Evolutionary conservation across 2,888 invertebrate genomes (phyloP).

Genomic region (Pachycephus smyrnensis): DNA sequence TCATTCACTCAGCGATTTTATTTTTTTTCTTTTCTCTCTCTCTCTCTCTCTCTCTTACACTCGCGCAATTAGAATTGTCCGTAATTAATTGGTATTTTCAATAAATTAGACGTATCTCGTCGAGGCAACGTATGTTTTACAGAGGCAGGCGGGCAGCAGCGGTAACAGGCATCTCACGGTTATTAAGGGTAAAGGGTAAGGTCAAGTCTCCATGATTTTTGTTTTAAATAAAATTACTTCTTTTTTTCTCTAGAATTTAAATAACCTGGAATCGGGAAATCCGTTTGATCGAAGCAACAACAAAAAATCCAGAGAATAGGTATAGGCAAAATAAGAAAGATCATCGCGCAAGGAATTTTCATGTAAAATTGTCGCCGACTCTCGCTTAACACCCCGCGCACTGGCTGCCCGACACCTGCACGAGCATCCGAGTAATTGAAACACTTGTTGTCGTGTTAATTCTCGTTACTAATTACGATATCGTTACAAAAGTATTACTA

Average conservation of each 20-base stretch:
- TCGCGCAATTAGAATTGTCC: neutral
- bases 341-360: constrained; percentile 1
- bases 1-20: constrained; percentile 19
- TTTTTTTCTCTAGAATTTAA: no score
- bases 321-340: constrained; percentile 14
- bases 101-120: constrained; percentile 51
- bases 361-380: no score
- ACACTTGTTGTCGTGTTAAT: no score
- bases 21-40: constrained; percentile 4
- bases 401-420: no score
- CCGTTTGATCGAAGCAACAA: constrained; percentile 7
- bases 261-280: no score
- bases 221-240: no score
- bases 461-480: constrained; percentile 35
- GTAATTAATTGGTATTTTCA: constrained; percentile 12
- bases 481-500: constrained; percentile 49
- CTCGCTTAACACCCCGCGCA: no score
- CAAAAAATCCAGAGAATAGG: constrained; percentile 11
- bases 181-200: no score
- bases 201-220: no score
- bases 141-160: constrained; percentile 43
- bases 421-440: no score
- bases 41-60: constrained; percentile 18
- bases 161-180: no score
- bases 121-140: constrained; percentile 48